Evolutionary conservation across 2,797 vertebrate species (phyloP).

Genomic region (Cirrhinus mrigala): DNA sequence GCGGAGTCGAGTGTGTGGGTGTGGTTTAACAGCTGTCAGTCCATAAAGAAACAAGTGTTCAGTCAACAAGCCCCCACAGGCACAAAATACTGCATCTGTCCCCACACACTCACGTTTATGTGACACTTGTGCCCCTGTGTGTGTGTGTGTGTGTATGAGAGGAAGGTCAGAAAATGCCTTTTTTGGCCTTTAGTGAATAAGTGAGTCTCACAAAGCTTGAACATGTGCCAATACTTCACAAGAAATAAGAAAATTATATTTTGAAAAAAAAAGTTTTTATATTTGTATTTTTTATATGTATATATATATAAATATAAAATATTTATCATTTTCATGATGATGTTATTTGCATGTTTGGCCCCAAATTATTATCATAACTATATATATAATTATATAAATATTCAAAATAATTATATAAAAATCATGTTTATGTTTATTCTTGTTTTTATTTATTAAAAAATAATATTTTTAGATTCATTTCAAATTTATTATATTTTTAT

Average conservation of each 20-base stretch:
- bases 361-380: no score
- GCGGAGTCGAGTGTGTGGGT: slow-evolving; percentile 35
- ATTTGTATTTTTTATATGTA: not conserved
- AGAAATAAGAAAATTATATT: slow-evolving; percentile 48
- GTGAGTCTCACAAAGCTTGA: not conserved
- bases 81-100: slow-evolving; percentile 61
- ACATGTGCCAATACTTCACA: slow-evolving; percentile 12
- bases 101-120: slow-evolving; percentile 57
- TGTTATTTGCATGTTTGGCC: no score
- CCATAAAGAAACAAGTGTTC: slow-evolving; percentile 64
- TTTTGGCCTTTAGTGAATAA: not conserved
- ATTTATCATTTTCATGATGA: no score
- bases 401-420: no score
- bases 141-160: slow-evolving; percentile 24
- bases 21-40: slow-evolving; percentile 59
- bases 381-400: no score
- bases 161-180: not conserved
- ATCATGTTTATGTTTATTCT: no score
- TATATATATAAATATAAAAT: not conserved
- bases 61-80: slow-evolving; percentile 50
- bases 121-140: slow-evolving; percentile 55
- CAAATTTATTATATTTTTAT: not conserved
- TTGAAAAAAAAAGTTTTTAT: not conserved
- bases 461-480: not conserved
- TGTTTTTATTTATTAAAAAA: no score